These are phyloP conservation scores for Macrotis lagotis DNA, from an alignment of 2,113 vertebrate species.

Conservation along the genomic window DNA sequence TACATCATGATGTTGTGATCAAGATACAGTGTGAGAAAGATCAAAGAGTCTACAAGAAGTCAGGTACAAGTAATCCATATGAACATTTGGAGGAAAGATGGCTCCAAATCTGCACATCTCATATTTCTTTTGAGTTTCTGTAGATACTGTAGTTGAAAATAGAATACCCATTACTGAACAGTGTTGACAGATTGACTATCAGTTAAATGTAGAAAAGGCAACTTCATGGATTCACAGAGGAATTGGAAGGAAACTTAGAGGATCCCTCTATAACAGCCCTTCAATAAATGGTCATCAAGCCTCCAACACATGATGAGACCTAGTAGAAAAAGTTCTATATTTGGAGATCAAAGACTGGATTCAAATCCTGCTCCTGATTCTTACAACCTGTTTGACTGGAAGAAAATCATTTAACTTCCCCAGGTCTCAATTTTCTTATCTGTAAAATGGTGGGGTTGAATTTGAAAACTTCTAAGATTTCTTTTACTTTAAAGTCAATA, in stretches of 20 bases:
- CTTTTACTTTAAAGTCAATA: neutral
- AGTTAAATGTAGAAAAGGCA: neutral
- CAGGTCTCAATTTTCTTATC: neutral
- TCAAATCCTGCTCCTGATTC: neutral
- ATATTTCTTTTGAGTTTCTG: too few species aligned
- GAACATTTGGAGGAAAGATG: too few species aligned
- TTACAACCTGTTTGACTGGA: neutral
- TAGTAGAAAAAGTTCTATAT: neutral
- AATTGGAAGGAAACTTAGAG: constrained; percentile 1
- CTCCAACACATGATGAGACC: neutral
- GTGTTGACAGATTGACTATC: neutral
- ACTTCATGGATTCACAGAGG: neutral
- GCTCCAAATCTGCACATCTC: too few species aligned
- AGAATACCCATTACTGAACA: neutral
- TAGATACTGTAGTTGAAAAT: neutral
- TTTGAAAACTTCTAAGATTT: neutral
- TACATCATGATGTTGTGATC: too few species aligned
- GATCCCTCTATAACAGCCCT: neutral
- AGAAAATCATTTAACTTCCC: neutral
- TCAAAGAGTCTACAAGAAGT: too few species aligned
- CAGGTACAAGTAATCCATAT: too few species aligned
- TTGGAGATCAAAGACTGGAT: neutral
- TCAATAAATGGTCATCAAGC: neutral
- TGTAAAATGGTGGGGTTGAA: neutral
- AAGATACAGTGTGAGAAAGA: too few species aligned